These are phyloP conservation scores for Echinometra lucunter DNA, from an alignment of 53 echinoderm and acorn worm species.

Conservation along the genomic window DNA sequence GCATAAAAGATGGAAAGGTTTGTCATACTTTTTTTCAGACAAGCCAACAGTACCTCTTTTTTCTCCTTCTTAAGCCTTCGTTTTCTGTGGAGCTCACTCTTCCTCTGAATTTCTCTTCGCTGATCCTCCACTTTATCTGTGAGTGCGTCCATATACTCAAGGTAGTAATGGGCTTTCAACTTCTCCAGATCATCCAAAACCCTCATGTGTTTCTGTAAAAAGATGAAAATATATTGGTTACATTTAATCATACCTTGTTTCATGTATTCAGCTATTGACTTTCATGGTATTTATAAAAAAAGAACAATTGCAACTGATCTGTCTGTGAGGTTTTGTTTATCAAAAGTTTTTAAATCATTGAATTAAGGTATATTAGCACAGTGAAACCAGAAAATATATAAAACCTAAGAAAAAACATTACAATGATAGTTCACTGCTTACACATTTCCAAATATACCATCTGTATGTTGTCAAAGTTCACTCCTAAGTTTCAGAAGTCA, in stretches of 20 bases:
- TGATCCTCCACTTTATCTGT: conserved; percentile 88
- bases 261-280: too few relatives aligned
- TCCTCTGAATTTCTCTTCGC: conserved; percentile 82
- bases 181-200: conserved; percentile 84
- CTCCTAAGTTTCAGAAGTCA: neutral
- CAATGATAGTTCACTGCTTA: neutral
- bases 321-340: too few relatives aligned
- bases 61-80: conserved; percentile 77
- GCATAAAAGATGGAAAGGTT: neutral
- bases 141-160: conserved; percentile 87
- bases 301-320: too few relatives aligned
- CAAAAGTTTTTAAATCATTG: too few relatives aligned
- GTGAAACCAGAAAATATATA: too few relatives aligned
- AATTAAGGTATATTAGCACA: too few relatives aligned
- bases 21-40: neutral
- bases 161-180: conserved; percentile 86
- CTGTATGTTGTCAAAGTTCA: neutral
- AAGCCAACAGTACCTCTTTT: conserved; percentile 66
- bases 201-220: conserved; percentile 78
- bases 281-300: too few relatives aligned
- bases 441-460: neutral
- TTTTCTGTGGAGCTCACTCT: conserved; percentile 78
- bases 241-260: too few relatives aligned
- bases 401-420: too few relatives aligned
- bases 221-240: too few relatives aligned